Percentiles rank a stretch among this genome's conserved stretches.
phyloP scores from a whole-genome alignment of 1,140 invertebrate genomes.

The Drosophila ficusphila region DNA sequence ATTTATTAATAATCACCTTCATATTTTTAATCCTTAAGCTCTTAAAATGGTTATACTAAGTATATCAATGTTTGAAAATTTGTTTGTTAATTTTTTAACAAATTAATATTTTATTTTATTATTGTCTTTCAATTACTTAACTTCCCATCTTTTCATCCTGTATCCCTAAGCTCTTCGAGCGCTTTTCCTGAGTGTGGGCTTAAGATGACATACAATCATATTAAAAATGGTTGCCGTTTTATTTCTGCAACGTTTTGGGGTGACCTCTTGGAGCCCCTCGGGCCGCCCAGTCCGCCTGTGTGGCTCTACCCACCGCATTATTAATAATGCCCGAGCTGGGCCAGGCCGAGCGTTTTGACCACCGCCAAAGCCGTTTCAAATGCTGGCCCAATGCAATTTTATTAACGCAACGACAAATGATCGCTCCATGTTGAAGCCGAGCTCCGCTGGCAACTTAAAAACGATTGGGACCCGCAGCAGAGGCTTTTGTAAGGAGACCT shows the following conservation, averaged over 20 bases:
- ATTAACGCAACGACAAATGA: constrained; percentile 83
- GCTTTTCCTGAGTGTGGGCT: constrained; percentile 45
- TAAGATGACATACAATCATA: constrained; percentile 83
- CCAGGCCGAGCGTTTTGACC: constrained; percentile 45
- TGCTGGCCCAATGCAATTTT: constrained; percentile 82
- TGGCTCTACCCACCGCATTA: constrained; percentile 61
- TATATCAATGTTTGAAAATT: too few species aligned
- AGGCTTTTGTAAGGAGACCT: constrained; percentile 34
- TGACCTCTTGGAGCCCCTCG: constrained; percentile 57
- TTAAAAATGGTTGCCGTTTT: constrained; percentile 83
- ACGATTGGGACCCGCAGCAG: constrained; percentile 14
- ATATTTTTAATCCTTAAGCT: too few species aligned
- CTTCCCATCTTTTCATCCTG: background rate
- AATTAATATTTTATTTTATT: background rate
- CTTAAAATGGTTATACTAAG: too few species aligned
- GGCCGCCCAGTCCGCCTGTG: constrained; percentile 12
- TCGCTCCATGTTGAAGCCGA: constrained; percentile 40
- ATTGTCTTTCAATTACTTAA: background rate
- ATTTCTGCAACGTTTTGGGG: constrained; percentile 76
- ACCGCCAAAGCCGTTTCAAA: constrained; percentile 79
- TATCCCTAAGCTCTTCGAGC: background rate
- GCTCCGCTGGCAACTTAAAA: background rate
- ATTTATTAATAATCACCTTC: too few species aligned
- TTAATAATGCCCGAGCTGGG: constrained; percentile 67
- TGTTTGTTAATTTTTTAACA: too few species aligned